Conservation (phyloP, 2,113 vertebrate genomes). For the Calidris pygmaea region DNA sequence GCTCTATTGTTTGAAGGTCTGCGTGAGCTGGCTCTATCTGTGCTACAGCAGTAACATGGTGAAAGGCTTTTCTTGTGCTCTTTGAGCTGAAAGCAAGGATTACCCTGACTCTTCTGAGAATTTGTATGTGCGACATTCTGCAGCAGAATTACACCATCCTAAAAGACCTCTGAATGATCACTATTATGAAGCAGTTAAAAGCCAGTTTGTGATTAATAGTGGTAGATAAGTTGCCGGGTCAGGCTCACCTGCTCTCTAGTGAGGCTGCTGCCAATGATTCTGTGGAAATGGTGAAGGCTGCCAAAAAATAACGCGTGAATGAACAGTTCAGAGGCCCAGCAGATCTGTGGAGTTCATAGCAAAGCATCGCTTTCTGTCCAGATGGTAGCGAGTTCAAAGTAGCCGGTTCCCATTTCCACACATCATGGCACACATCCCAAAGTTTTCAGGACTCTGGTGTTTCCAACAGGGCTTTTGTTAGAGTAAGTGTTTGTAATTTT, state of each 20-base stretch:
- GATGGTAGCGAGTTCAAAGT: background rate
- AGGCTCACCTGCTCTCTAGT: constrained; percentile 13
- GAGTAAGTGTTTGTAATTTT: background rate
- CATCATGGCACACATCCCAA: background rate
- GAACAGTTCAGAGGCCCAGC: background rate
- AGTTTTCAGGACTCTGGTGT: background rate
- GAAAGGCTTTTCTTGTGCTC: background rate
- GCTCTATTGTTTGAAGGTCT: background rate
- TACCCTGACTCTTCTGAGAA: background rate
- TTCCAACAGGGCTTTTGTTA: constrained; percentile 1
- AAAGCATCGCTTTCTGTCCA: background rate
- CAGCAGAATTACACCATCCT: background rate
- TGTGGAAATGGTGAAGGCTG: constrained; percentile 22
- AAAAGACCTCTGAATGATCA: background rate
- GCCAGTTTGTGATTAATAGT: background rate
- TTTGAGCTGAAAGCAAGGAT: background rate
- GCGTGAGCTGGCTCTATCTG: background rate
- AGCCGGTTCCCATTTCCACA: background rate
- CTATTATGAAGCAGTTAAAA: background rate
- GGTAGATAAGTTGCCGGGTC: constrained; percentile 9
- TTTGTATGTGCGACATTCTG: background rate
- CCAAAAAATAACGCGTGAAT: constrained; percentile 24
- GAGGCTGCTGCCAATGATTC: constrained; percentile 12
- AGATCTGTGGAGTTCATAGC: background rate
- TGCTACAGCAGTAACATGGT: background rate